phyloP scores from a whole-genome alignment of 2,113 vertebrate species.

The Sinocyclocheilus rhinocerous region DNA sequence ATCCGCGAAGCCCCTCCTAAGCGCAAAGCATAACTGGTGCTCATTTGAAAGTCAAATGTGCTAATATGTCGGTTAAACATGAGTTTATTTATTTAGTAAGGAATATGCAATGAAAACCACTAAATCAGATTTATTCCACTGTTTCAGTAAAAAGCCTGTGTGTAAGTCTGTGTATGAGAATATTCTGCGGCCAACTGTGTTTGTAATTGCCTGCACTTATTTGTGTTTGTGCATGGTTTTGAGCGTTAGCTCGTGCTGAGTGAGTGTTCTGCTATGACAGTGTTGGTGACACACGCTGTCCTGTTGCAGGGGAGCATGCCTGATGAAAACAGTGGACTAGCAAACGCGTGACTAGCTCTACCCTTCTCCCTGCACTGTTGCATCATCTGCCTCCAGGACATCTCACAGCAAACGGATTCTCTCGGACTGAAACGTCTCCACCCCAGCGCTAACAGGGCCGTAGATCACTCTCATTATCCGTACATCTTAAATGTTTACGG shows the following conservation, averaged over 20 bases:
- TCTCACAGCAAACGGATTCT: slow-evolving; percentile 37
- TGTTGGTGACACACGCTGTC: slow-evolving; percentile 20
- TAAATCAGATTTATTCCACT: slow-evolving; percentile 11
- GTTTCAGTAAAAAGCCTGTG: not conserved
- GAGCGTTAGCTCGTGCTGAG: slow-evolving; percentile 13
- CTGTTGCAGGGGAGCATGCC: slow-evolving; percentile 18
- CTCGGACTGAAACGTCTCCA: slow-evolving; percentile 31
- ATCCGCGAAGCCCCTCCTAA: slow-evolving; percentile 26
- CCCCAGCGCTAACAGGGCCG: not conserved
- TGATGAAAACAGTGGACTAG: slow-evolving; percentile 53
- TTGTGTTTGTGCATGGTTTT: slow-evolving; percentile 10
- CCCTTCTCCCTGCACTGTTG: slow-evolving; percentile 42
- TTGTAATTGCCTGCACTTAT: not conserved
- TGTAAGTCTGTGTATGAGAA: not conserved
- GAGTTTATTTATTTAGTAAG: slow-evolving; percentile 4
- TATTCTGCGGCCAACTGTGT: not conserved
- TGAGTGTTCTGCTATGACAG: slow-evolving; percentile 25
- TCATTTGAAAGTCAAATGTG: slow-evolving; percentile 35
- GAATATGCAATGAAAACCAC: slow-evolving; percentile 5
- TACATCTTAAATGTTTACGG: slow-evolving; percentile 5
- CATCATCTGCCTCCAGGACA: slow-evolving; percentile 56
- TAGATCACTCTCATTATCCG: slow-evolving; percentile 11
- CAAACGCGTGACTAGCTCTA: slow-evolving; percentile 39
- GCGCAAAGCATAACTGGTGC: not conserved
- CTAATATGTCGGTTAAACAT: not conserved